Evolutionary conservation across 2,797 vertebrate genomes (phyloP).

Genomic region (Microhierax caerulescens): DNA sequence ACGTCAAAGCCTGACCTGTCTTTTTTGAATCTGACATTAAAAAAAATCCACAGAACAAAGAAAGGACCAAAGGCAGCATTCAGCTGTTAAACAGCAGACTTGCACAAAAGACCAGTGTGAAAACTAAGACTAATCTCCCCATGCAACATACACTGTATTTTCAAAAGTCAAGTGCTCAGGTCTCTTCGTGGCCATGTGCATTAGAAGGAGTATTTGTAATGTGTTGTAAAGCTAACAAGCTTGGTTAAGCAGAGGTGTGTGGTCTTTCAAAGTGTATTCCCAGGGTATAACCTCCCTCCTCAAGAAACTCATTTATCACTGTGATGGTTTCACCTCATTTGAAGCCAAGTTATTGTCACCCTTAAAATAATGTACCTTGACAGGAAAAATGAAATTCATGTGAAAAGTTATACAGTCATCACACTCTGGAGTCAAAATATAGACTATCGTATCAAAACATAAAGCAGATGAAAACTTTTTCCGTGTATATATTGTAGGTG

Average conservation of each 20-base stretch:
- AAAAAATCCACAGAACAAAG: background rate
- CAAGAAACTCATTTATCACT: conserved; percentile 86
- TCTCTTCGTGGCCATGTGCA: conserved; percentile 45
- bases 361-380: conserved; percentile 79
- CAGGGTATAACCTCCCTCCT: conserved; percentile 58
- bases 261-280: conserved; percentile 78
- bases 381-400: conserved; percentile 75
- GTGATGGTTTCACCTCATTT: conserved; percentile 87
- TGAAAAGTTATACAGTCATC: conserved; percentile 76
- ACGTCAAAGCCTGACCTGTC: background rate
- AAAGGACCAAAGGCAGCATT: background rate
- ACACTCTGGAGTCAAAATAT: conserved; percentile 75
- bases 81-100: background rate
- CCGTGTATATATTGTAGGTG: conserved; percentile 15
- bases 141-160: conserved; percentile 44
- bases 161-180: conserved; percentile 63
- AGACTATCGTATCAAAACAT: conserved; percentile 72
- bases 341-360: conserved; percentile 82
- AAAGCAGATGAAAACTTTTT: conserved; percentile 42
- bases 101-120: conserved; percentile 20
- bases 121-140: conserved; percentile 25
- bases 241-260: conserved; percentile 84
- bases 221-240: conserved; percentile 63
- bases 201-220: conserved; percentile 55
- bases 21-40: background rate